Conservation (phyloP, 53 echinoderm and acorn worm species). For the Temnopleurus reevesii region DNA sequence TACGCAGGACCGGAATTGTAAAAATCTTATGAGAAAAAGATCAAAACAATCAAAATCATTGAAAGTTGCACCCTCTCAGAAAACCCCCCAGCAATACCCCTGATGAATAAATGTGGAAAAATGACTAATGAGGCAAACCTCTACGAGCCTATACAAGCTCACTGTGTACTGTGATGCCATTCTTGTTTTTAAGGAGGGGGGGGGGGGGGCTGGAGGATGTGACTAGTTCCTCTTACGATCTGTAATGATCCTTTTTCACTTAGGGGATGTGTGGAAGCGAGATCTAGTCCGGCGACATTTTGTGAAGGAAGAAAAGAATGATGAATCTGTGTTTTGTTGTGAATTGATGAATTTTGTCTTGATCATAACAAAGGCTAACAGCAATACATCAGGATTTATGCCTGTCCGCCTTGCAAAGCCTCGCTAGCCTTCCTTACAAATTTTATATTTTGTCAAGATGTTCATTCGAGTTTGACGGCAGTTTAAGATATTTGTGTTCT, state of each 20-base stretch:
- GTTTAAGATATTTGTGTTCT: too few species aligned
- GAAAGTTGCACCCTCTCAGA: too few species aligned
- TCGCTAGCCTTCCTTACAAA: background rate
- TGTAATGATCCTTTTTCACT: constrained; percentile 38
- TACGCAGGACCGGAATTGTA: too few species aligned
- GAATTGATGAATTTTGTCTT: constrained; percentile 42
- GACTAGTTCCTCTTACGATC: background rate
- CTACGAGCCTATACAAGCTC: background rate
- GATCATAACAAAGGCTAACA: background rate
- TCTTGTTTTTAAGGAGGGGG: background rate
- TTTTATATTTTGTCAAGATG: too few species aligned
- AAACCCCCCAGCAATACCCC: too few species aligned
- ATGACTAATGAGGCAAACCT: background rate
- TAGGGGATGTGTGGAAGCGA: constrained; percentile 29
- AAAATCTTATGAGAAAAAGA: too few species aligned
- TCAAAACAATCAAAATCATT: too few species aligned
- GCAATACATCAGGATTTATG: constrained; percentile 43
- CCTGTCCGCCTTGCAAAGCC: background rate
- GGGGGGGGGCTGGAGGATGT: background rate
- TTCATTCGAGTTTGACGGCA: too few species aligned
- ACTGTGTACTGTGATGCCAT: background rate
- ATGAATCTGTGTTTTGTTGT: constrained; percentile 39
- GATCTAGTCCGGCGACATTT: background rate
- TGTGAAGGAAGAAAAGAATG: constrained; percentile 47
- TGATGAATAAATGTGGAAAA: too few species aligned